Evolutionary conservation across 2,797 vertebrate species (phyloP), one percentile per base, ranked within the genome.

Genomic region (Protosalanx chinensis): DNA sequence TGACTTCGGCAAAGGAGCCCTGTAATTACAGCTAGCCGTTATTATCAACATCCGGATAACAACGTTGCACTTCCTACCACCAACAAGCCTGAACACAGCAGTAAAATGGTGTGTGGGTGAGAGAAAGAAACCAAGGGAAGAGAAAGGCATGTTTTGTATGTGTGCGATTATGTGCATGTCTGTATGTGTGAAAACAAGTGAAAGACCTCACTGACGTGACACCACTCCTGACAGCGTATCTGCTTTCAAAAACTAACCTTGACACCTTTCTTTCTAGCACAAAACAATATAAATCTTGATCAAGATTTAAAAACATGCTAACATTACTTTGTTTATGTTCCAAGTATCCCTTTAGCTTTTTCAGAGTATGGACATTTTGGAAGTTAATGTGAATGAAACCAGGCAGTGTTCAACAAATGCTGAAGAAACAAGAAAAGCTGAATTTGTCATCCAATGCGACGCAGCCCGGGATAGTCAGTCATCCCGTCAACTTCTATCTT

Each of bases 1-100:
- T 74, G 83, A 80, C 81, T 79, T 72, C 46, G 79, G 72, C 72
- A 75, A 53, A 72, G 67, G 81, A 72, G 81, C 80, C 66, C 76
- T 91, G 85, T 90, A 89, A 91, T 91, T 88, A 86, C 74, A 53
- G 68, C 1, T 20, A 66, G 67, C 67, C 73, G 79, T 77, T 77
- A 82, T 82, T 82, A 75, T 53, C 66, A 74, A 76, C 62, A 77
- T 88, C 81, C 80, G 73, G 77, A 64, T 71, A 41, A 68, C 71
- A 61, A 74, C 18, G 51, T n/a, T 18, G 16, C 51, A 16, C 18
- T n/a, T 53, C 51, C 73, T 72, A 33, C 67, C 61, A 64, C 59
- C 37, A 65, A 60, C 67, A 35, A 69, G 71, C 66, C 67, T 5
- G 37, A 69, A 33, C 41, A 58, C 62, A 12, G 6, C 23, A 23